Conservation (phyloP, 2,113 vertebrate genomes). For the Pachyramphus minor region DNA sequence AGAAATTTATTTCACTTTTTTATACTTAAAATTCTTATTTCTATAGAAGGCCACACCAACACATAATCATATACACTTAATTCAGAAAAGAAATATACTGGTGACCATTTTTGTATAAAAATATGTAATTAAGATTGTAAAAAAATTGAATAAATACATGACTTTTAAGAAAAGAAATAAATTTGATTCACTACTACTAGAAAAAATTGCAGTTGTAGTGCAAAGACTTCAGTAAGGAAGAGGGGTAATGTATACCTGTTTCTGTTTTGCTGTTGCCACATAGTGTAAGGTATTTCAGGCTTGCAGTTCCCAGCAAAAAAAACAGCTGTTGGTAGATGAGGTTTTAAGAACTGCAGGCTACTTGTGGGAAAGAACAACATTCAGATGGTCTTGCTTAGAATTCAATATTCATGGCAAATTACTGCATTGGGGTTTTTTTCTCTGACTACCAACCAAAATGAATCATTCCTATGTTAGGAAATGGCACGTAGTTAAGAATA, state of each 20-base stretch:
- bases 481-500: background rate
- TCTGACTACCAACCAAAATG: background rate
- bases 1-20: background rate
- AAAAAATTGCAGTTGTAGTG: background rate
- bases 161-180: background rate
- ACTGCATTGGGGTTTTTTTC: background rate
- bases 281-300: background rate
- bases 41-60: background rate
- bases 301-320: background rate
- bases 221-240: background rate
- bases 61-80: background rate
- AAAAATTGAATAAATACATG: background rate
- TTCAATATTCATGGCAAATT: background rate
- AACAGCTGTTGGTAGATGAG: background rate
- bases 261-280: background rate
- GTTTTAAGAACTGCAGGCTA: background rate
- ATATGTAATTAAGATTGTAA: background rate
- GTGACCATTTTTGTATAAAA: background rate
- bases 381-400: background rate
- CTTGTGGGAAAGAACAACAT: background rate
- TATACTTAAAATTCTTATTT: background rate
- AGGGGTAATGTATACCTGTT: background rate
- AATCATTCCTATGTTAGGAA: background rate
- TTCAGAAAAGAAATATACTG: background rate
- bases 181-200: background rate